Percentiles rank a stretch among this genome's conserved stretches.
phyloP scores from a whole-genome alignment of 1,140 invertebrate species.

The Chlorops oryzae region DNA sequence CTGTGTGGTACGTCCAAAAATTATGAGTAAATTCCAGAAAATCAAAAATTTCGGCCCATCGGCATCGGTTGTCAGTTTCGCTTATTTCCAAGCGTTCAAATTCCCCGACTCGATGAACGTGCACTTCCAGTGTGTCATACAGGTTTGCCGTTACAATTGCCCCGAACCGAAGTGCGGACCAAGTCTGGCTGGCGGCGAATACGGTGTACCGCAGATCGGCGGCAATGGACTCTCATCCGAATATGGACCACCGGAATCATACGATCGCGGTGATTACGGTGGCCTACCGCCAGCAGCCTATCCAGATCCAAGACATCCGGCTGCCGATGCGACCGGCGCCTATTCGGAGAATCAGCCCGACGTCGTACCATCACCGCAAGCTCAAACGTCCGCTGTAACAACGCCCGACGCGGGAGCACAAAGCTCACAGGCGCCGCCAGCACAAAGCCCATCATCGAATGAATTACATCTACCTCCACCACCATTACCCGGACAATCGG shows the following conservation, averaged over 20 bases:
- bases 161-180: conserved; percentile 80
- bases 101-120: conserved; percentile 97
- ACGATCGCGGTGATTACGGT: conserved; percentile 66
- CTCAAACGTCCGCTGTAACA: conserved; percentile 56
- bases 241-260: conserved; percentile 59
- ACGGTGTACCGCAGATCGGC: conserved; percentile 60
- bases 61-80: conserved; percentile 88
- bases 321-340: conserved; percentile 64
- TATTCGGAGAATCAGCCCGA: conserved; percentile 76
- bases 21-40: conserved; percentile 93
- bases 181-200: conserved; percentile 58
- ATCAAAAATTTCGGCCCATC: conserved; percentile 92
- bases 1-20: conserved; percentile 86
- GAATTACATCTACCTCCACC: conserved; percentile 72
- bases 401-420: conserved; percentile 49
- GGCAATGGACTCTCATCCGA: conserved; percentile 55
- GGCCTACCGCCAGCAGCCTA: conserved; percentile 69
- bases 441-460: conserved; percentile 17
- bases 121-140: conserved; percentile 94
- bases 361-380: conserved; percentile 69
- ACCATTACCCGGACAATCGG: conserved; percentile 67
- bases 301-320: conserved; percentile 76
- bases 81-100: conserved; percentile 94
- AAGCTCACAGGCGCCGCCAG: conserved; percentile 60
- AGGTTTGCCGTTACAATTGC: conserved; percentile 89